Base-by-base conservation (phyloP, 2,888 invertebrate genomes). In the Aphodius sticticus region DNA sequence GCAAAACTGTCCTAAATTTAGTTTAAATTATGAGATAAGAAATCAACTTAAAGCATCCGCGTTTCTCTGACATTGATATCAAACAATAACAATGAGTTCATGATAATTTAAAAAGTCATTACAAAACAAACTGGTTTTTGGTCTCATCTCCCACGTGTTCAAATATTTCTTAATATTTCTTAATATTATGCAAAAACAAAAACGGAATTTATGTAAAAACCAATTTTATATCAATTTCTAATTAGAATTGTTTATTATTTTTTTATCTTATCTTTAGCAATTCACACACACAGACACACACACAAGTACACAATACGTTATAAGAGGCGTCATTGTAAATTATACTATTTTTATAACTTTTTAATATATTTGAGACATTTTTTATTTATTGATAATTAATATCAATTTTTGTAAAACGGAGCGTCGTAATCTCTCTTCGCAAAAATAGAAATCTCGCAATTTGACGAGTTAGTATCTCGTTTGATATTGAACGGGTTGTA, bases 301-400 rank as follows among this genome's bases (percentile, higher is more conserved):
- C 70, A 37, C 70, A 70, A 16, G 70, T 77, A 74, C 37, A 53
- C 53, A 53, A 53, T 53, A 7, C 12, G 53, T 53, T 53, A 53
- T 53, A 53, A 53, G 53, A 53, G 53, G 26, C 69, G 37, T 77
- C 77, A 77, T 71, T 77, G 37, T 77, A 77, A 77, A 79, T 78
- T 81, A 81, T 76, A 76, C 81, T 82, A 81, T 81, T 81, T 81
- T 81, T 81, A 82, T 81, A 81, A 81, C 81, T 79, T 80, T 80
- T 82, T 83, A 81, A 82, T 78, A 79, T 82, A 82, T 81, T 83
- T 82, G 80, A 77, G 79, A 79, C 81, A 82, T 81, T 80, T 78
- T 83, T 82, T 75, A 53, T 76, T 81, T 70, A 79, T 81, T 80
- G 82, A 82, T 82, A 81, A 82, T 81, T 80, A 78, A 80, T 80